Base-by-base conservation (phyloP, 2,888 invertebrate genomes). In the Cosmia trapezina region DNA sequence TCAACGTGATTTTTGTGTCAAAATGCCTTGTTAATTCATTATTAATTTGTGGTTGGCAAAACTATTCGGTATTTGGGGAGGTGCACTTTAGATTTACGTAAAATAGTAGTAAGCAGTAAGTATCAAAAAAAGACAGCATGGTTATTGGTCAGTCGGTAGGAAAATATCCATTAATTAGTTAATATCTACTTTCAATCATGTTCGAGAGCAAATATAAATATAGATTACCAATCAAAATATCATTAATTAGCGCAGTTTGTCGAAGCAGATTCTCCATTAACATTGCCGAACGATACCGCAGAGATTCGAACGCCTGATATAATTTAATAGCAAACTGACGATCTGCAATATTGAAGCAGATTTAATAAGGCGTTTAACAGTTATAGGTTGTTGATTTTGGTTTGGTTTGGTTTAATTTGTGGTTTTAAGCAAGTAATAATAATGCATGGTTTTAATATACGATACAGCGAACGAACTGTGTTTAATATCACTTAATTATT, bases 241-340 rank as follows among this genome's bases (percentile, higher is more conserved):
- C 56, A 74, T 73, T 74, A 78, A 71, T 83, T 81, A 70, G 45
- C 51, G 17, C 57, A 72, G 71, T 74, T 71, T 73, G 49, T 57
- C n/a, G 73, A 64, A 66, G 61, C 72, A 59, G 43, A 57, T 65
- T 57, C 67, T 28, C 51, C 61, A 72, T 62, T 56, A 70, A 45
- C 49, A 66, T 60, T 57, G n/a, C 43, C 54, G 69, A 73, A 66
- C 66, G 62, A 65, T 70, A 65, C 81, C 69, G 45, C 83, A 63
- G 69, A 78, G 64, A 68, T 70, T 54, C 62, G 59, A 78, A 73
- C 85, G 75, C 83, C 85, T 85, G 79, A 74, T 74, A 70, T 63
- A 79, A 81, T 79, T 79, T 60, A 81, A 77, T 77, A 83, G 84
- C 79, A 85, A 78, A 79, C 72, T 73, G 63, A 60, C 53, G 62